Evolutionary conservation across 53 echinoderm and acorn worm species (phyloP).

Genomic region (Luidia sarsii): DNA sequence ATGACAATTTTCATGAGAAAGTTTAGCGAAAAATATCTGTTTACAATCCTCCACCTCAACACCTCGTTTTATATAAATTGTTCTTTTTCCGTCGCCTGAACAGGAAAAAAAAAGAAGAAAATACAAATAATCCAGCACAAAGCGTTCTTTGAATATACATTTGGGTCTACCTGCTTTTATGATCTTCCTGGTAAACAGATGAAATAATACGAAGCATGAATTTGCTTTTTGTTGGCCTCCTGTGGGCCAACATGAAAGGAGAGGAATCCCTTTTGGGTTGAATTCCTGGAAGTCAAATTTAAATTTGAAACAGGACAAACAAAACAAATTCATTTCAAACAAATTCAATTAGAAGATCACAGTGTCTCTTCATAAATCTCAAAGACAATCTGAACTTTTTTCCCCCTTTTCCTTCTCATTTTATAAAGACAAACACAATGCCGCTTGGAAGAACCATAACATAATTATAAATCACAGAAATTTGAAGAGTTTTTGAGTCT

Average conservation of each 20-base stretch:
- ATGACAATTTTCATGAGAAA: conserved; percentile 41
- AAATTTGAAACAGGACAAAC: background rate
- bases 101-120: background rate
- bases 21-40: conserved; percentile 42
- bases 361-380: no score
- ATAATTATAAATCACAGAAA: no score
- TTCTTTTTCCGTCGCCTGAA: background rate
- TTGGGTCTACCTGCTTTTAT: no score
- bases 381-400: no score
- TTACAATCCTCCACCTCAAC: conserved; percentile 43
- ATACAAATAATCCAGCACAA: background rate
- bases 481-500: no score
- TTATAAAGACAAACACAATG: no score
- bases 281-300: background rate
- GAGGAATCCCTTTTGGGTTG: background rate
- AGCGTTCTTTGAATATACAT: background rate
- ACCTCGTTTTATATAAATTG: conserved; percentile 37
- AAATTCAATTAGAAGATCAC: background rate
- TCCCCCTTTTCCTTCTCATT: no score
- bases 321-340: background rate
- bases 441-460: no score
- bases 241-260: background rate
- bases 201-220: no score
- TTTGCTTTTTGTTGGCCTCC: background rate
- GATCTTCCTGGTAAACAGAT: no score